A percentile compares a stretch with the other conserved stretches of the same genome.
Evolutionary conservation across 2,113 vertebrate species (phyloP).

Genomic region (Pelecanoides urinatrix): DNA sequence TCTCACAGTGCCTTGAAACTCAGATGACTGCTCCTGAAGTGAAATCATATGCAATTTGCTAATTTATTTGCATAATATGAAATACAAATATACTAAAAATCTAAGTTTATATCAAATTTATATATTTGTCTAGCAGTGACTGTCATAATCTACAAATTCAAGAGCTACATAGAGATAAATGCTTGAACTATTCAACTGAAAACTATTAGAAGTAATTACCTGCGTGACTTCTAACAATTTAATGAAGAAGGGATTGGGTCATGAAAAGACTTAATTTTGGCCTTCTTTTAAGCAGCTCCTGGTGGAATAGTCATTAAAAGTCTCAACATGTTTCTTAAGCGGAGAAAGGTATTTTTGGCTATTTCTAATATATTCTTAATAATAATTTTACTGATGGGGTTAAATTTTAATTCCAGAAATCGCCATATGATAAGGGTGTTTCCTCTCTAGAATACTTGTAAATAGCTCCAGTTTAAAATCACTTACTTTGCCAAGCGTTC

Average conservation of each 20-base stretch:
- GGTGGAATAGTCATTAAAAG: not conserved
- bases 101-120: not conserved
- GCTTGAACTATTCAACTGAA: not conserved
- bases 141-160: not conserved
- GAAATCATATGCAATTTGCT: not conserved
- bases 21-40: not conserved
- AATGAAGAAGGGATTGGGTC: not conserved
- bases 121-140: not conserved
- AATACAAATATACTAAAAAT: not conserved
- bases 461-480: not conserved
- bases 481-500: not conserved
- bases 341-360: not conserved
- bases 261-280: not conserved
- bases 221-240: not conserved
- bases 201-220: not conserved
- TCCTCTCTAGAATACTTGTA: not conserved
- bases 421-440: not conserved
- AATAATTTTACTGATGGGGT: not conserved
- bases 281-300: not conserved
- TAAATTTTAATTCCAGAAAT: not conserved
- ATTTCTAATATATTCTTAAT: not conserved
- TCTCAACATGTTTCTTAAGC: not conserved
- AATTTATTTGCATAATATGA: not conserved
- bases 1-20: not conserved
- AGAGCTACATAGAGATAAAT: not conserved